These are phyloP conservation scores for Terrapene triunguis DNA, from an alignment of 2,113 vertebrate genomes.

Conservation along the genomic window DNA sequence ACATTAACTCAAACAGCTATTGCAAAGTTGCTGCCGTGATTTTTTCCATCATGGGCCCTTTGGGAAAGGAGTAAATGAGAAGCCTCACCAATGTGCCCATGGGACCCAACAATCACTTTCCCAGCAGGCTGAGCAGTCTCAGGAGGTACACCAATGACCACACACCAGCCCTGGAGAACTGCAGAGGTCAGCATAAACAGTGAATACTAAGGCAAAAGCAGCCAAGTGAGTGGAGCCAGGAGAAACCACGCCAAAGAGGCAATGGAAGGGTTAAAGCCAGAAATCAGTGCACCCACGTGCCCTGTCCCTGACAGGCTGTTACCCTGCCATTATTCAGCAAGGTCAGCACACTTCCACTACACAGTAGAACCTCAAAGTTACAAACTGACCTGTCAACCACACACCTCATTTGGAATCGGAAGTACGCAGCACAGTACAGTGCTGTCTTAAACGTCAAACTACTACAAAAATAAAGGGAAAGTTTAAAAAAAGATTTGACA, in stretches of 20 bases:
- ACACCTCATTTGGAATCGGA: too few species aligned
- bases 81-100: neutral
- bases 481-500: too few species aligned
- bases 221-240: neutral
- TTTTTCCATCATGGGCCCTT: neutral
- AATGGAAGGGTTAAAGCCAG: neutral
- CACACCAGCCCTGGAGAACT: neutral
- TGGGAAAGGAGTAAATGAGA: neutral
- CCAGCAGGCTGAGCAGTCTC: neutral
- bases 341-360: constrained; percentile 41
- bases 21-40: neutral
- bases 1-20: fast-evolving
- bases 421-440: too few species aligned
- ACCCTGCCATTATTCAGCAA: neutral
- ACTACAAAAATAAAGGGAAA: too few species aligned
- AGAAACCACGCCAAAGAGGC: neutral
- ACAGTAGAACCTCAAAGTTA: neutral
- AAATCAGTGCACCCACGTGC: fast-evolving
- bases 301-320: neutral
- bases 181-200: neutral
- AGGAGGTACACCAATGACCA: neutral
- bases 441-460: too few species aligned
- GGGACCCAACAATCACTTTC: neutral
- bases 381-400: too few species aligned
- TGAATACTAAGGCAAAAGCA: too few species aligned